A percentile compares a stretch with the other conserved stretches of the same genome.
Conservation (phyloP, 2,113 vertebrate species). For the Eira barbara region DNA sequence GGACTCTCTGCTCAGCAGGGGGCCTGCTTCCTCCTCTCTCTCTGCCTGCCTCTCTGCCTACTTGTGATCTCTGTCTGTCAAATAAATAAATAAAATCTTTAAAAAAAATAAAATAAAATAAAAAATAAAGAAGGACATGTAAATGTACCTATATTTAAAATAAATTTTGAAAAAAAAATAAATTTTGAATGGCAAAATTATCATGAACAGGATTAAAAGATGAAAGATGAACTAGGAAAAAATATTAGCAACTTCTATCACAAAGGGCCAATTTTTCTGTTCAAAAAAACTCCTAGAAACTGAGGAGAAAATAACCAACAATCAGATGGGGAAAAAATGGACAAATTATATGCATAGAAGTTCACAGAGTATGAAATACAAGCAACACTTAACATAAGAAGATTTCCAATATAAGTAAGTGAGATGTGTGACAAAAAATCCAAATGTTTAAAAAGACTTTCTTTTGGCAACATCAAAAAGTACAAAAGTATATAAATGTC, state of each 20-base stretch:
- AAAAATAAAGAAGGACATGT: neutral
- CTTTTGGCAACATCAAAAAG: neutral
- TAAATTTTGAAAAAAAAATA: neutral
- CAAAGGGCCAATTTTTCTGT: neutral
- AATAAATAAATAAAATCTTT: no score
- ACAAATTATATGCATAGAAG: neutral
- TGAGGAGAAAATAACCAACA: neutral
- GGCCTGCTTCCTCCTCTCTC: no score
- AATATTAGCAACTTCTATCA: neutral
- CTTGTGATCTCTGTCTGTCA: no score
- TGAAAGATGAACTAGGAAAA: neutral
- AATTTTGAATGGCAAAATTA: neutral
- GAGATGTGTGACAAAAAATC: neutral
- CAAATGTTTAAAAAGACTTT: neutral
- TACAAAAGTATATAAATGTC: neutral
- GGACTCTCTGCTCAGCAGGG: no score
- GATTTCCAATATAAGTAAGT: neutral
- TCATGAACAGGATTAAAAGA: neutral
- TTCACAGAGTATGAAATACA: constrained; percentile 4
- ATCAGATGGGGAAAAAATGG: neutral
- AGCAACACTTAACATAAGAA: neutral
- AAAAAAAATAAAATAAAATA: no score
- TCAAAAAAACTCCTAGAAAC: neutral
- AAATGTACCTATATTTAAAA: neutral
- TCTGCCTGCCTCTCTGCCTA: no score